These are phyloP conservation scores for Odocoileus hemionus DNA, from an alignment of 2,113 vertebrate genomes.

Conservation along the genomic window DNA sequence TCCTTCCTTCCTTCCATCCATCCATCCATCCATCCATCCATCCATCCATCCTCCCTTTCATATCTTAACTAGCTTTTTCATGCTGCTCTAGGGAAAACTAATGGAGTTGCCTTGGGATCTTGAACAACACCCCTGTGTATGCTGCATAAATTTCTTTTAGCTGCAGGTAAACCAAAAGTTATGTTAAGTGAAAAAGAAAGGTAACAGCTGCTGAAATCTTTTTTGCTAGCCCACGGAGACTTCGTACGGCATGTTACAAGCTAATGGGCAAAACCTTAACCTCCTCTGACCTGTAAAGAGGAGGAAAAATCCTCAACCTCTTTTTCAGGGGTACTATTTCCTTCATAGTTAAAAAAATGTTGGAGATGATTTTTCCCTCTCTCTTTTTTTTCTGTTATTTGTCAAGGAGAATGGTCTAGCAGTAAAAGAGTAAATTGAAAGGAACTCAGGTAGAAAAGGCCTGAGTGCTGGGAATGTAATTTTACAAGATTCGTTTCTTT, in stretches of 20 bases:
- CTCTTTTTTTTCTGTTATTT: slow-evolving; percentile 44
- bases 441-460: slow-evolving; percentile 70
- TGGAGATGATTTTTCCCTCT: slow-evolving; percentile 26
- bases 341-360: slow-evolving; percentile 49
- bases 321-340: slow-evolving; percentile 38
- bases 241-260: slow-evolving; percentile 59
- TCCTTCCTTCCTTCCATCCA: too few relatives aligned
- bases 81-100: slow-evolving; percentile 78
- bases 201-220: slow-evolving; percentile 80
- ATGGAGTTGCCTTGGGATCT: slow-evolving; percentile 78
- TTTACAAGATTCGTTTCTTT: slow-evolving; percentile 72
- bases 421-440: slow-evolving; percentile 76
- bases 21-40: background rate
- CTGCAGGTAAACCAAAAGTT: slow-evolving; percentile 82
- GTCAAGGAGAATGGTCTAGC: slow-evolving; percentile 66
- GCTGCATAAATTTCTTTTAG: slow-evolving; percentile 79
- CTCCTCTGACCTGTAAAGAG: slow-evolving; percentile 72
- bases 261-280: slow-evolving; percentile 76
- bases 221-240: slow-evolving; percentile 78
- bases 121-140: slow-evolving; percentile 75
- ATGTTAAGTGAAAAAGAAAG: slow-evolving; percentile 79
- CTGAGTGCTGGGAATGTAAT: slow-evolving; percentile 65
- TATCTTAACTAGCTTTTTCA: slow-evolving; percentile 75
- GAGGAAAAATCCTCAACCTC: slow-evolving; percentile 51
- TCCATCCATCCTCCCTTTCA: background rate